phyloP scores from a whole-genome alignment of 2,113 vertebrate genomes.

The Recurvirostra avosetta region DNA sequence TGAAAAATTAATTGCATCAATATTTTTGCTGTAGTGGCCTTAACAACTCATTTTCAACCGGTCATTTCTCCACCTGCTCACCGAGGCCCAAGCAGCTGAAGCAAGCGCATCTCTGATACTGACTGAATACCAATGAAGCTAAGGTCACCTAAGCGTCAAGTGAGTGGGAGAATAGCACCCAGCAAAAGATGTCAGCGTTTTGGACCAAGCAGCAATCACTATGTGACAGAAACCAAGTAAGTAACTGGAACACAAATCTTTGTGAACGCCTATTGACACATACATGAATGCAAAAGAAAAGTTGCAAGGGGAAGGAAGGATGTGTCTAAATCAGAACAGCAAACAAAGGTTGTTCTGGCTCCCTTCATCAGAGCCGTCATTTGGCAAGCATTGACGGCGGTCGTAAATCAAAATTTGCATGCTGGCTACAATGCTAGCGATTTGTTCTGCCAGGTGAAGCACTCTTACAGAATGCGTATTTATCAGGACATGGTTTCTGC shows the following conservation, averaged over 20 bases:
- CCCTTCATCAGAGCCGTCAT: constrained; percentile 4
- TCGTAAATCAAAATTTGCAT: constrained; percentile 68
- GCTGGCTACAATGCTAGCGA: not conserved
- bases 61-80: constrained; percentile 85
- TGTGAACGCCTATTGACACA: not conserved
- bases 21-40: constrained; percentile 79
- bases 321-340: constrained; percentile 17
- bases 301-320: not conserved
- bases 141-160: constrained; percentile 62
- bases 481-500: constrained; percentile 3
- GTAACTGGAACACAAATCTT: constrained; percentile 36
- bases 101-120: constrained; percentile 63
- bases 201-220: constrained; percentile 48
- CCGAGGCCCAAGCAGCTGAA: constrained; percentile 73
- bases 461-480: not conserved
- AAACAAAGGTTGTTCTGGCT: constrained; percentile 43
- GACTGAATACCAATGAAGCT: constrained; percentile 77
- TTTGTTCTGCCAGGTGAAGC: constrained; percentile 45
- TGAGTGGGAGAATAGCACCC: constrained; percentile 18
- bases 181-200: constrained; percentile 60
- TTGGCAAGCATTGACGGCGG: constrained; percentile 24
- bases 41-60: constrained; percentile 83
- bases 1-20: constrained; percentile 87
- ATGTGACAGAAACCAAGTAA: constrained; percentile 1
- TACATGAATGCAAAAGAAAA: not conserved